Base-by-base conservation (phyloP, 1,140 invertebrate genomes). In the Aplysia californica region DNA sequence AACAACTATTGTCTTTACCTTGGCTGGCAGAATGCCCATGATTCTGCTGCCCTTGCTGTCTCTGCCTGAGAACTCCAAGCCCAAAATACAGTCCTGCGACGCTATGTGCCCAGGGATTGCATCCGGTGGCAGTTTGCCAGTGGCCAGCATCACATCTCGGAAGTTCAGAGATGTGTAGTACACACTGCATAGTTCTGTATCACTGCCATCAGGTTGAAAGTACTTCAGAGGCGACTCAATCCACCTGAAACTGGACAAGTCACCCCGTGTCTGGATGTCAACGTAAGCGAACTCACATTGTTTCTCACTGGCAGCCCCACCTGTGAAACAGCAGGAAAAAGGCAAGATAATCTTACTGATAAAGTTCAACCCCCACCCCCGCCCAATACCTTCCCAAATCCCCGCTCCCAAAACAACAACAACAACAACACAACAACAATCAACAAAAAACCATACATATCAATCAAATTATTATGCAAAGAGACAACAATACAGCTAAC, bases 101-200 rank as follows among this genome's bases (percentile, higher is more conserved):
- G 90, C 87, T 80, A 89, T 85, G 84, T 88, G 82, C 10, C 89
- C 90, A 56, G 97, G 97, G 55, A 99, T 92, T 44, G 97, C 96
- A 91, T 99, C 97, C 31, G 96, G 96, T 38, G 96, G 95, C 44
- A 99, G 91, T 90, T 98, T 98, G 77, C 97, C 97, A 33, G 96
- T 96, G 1, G 97, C 97, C 79, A 99, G 91, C 97, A 99, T 99
- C 50, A 99, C 94, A 88, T 99, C 97, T 75, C 97, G 93, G 94
- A 99, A 99, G 90, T 99, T 99, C 3, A 99, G 92, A 31, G 97
- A 94, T 3, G 97, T 94, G 90, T 97, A 98, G 86, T 97, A 95
- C 10, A 99, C 96, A 77, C 91, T 92, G 89, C 96, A 98, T 1
- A 97, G 89, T 83, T 95, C 93, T 33, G 88, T 90, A 6, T 91